Conservation (phyloP, 1,140 invertebrate genomes). For the Andricus grossulariae region DNA sequence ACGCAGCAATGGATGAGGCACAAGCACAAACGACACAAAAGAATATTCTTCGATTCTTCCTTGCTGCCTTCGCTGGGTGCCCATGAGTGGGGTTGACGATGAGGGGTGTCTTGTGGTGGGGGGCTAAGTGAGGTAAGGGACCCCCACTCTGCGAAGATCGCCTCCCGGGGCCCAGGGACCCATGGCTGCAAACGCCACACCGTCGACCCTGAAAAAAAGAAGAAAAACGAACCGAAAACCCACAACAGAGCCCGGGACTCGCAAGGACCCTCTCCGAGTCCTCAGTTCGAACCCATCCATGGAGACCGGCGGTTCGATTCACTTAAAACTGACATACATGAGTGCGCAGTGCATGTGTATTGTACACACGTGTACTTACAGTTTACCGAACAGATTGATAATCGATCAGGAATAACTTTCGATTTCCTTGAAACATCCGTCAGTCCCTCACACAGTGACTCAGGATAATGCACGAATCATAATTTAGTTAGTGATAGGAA, state of each 20-base stretch:
- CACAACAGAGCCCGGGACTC: slow-evolving; percentile 67
- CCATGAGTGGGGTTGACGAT: slow-evolving; percentile 16
- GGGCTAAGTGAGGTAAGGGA: slow-evolving; percentile 69
- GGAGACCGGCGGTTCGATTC: slow-evolving; percentile 68
- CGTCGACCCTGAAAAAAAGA: slow-evolving; percentile 61
- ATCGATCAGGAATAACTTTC: no score
- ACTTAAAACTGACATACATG: neutral
- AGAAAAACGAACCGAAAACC: slow-evolving; percentile 71
- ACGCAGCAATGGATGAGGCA: slow-evolving; percentile 40
- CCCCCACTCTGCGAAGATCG: slow-evolving; percentile 56
- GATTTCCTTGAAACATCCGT: no score
- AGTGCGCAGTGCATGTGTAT: neutral
- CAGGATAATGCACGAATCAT: no score
- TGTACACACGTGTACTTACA: neutral
- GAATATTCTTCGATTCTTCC: slow-evolving; percentile 43
- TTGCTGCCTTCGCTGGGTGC: slow-evolving; percentile 53
- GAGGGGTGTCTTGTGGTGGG: slow-evolving; percentile 52
- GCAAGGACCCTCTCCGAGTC: slow-evolving; percentile 63
- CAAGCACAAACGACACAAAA: slow-evolving; percentile 39
- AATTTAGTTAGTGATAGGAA: no score
- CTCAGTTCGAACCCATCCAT: slow-evolving; percentile 75
- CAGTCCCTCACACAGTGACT: no score
- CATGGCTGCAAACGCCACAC: slow-evolving; percentile 63
- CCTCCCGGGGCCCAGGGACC: slow-evolving; percentile 70
- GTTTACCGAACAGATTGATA: neutral